Conservation (phyloP, 2,113 vertebrate species). For the Callopanchax toddi region DNA sequence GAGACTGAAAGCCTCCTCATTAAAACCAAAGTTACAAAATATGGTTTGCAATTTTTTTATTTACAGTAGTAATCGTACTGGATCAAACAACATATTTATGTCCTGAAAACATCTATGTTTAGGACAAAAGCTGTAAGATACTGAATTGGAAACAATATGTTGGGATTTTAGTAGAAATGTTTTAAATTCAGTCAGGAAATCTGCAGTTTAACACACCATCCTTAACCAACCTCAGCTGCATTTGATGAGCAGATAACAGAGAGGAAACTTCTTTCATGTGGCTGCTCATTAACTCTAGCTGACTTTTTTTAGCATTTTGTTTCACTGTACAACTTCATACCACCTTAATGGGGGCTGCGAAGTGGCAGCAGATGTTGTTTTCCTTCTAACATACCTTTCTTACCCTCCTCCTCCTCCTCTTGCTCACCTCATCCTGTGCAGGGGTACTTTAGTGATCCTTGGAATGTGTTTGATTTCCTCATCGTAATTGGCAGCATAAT, state of each 20-base stretch:
- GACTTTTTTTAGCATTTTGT: conserved; percentile 23
- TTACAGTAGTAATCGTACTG: not conserved
- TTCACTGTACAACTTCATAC: conserved; percentile 42
- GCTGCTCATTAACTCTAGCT: conserved; percentile 33
- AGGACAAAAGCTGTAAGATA: no score
- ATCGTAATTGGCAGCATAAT: conserved; percentile 99
- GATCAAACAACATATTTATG: not conserved
- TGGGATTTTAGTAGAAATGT: no score
- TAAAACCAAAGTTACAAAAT: not conserved
- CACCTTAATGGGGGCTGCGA: conserved; percentile 57
- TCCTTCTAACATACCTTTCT: conserved; percentile 99
- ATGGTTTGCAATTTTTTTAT: not conserved
- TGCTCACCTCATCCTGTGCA: conserved; percentile 92
- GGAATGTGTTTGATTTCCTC: conserved; percentile 99
- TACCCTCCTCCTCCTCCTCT: conserved; percentile 86
- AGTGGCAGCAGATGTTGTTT: conserved; percentile 72
- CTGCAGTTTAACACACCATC: conserved; percentile 86
- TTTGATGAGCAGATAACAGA: conserved; percentile 32
- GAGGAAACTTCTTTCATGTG: conserved; percentile 37
- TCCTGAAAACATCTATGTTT: no score
- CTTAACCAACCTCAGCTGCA: conserved; percentile 25
- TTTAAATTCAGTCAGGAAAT: not conserved
- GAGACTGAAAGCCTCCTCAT: conserved; percentile 8
- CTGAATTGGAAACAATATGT: no score
- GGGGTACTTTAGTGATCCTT: conserved; percentile 99